phyloP scores from a whole-genome alignment of 2,797 vertebrate species.

The Sebastes minor region DNA sequence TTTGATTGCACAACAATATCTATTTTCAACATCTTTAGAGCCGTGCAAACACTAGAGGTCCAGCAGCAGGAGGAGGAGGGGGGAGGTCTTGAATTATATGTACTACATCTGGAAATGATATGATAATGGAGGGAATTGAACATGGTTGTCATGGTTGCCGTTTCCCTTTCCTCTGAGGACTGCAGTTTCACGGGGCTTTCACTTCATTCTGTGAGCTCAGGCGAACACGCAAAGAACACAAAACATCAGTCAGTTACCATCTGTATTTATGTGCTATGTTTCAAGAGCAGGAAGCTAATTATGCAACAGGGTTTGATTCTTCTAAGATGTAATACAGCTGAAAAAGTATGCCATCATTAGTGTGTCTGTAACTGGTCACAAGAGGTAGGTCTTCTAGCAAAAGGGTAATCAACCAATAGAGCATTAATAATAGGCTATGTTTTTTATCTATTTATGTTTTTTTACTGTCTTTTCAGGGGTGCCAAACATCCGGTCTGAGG shows the following conservation, averaged over 20 bases:
- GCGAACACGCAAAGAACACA: conserved; percentile 11
- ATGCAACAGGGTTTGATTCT: background rate
- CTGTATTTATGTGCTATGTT: background rate
- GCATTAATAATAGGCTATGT: background rate
- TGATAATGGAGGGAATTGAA: conserved; percentile 61
- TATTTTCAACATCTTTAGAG: conserved; percentile 10
- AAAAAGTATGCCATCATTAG: background rate
- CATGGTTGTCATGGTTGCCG: conserved; percentile 56
- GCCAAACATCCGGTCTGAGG: too few relatives aligned
- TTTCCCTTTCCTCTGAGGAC: conserved; percentile 43
- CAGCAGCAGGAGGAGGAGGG: background rate
- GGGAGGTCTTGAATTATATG: conserved; percentile 32
- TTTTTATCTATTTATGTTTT: background rate
- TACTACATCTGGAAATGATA: conserved; percentile 76
- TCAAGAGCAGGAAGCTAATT: background rate
- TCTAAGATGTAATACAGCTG: background rate
- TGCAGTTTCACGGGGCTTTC: conserved; percentile 16
- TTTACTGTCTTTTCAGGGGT: background rate
- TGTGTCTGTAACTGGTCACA: background rate
- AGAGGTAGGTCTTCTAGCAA: background rate
- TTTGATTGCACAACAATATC: conserved; percentile 5
- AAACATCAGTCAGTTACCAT: background rate
- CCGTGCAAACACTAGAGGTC: background rate
- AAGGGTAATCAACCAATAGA: background rate
- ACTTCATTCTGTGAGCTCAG: background rate